Evolutionary conservation across 2,797 vertebrate genomes (phyloP), one percentile per base, ranked within the genome.

Genomic region (Erethizon dorsatum): DNA sequence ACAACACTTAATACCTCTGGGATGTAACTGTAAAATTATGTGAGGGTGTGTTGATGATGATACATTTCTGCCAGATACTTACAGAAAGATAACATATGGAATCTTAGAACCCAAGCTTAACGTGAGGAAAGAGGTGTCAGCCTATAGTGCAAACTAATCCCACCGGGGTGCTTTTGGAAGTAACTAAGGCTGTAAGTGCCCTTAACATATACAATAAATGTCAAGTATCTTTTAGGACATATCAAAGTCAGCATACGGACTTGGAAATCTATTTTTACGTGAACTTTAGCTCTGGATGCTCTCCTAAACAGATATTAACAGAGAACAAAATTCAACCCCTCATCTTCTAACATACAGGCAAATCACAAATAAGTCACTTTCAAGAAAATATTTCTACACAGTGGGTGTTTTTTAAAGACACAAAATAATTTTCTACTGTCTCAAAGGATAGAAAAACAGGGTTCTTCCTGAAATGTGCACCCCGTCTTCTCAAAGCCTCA

Each of bases 171-270:
- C 83, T 80, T 22, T 87, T 83, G 50, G 13, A 94, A 94, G 41
- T 59, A 92, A 94, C 37, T 54, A 91, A 88, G 50, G 31, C 41
- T 41, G 0, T 41, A 82, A 92, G 87, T 37, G n/a, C 56, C 79
- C 84, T 97, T 88, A 91, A 69, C n/a, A 20, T 47, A 26, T 47
- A 77, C 26, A 77, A 1, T n/a, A 95, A 97, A 97, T 96, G 85
- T 96, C 83, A 97, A 95, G 85, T 83, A 65, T 45, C 86, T 93
- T 75, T 90, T 59, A 94, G 78, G 22, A 77, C 65, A 26, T 4
- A 85, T 80, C 63, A 79, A 69, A 54, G 67, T 88, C 31, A 31
- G 82, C 33, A 28, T 50, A 37, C 3, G 31, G 54, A 91, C 56
- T 83, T 95, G 50, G 86, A 92, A 83, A 86, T 67, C 71, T 0